Percentiles rank a stretch among this genome's conserved stretches.
These are phyloP conservation scores for Leucophenga montana DNA, from an alignment of 2,888 invertebrate species.

Conservation along the genomic window DNA sequence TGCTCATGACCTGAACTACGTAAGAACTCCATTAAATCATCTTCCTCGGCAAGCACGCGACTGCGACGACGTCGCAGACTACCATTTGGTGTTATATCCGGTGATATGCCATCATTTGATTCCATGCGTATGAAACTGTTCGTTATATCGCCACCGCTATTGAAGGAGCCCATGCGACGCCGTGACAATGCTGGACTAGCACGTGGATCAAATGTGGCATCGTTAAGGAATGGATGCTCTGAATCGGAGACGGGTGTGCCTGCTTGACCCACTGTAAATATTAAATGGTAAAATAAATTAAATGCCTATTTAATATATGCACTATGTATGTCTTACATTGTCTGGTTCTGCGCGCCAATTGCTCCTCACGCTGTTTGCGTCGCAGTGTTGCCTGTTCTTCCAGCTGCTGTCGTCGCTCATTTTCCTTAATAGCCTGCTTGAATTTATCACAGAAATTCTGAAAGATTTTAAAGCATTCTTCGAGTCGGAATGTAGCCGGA, in stretches of 20 bases:
- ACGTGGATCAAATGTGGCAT: conserved; percentile 84
- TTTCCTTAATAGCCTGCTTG: conserved; percentile 87
- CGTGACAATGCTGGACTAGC: conserved; percentile 81
- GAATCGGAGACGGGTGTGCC: conserved; percentile 83
- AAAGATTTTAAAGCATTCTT: conserved; percentile 94
- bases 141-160: conserved; percentile 71
- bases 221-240: conserved; percentile 83
- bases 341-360: conserved; percentile 77
- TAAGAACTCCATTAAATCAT: conserved; percentile 91
- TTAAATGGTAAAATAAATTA: conserved; percentile 8
- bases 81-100: conserved; percentile 91
- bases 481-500: conserved; percentile 88
- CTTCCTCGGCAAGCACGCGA: conserved; percentile 86
- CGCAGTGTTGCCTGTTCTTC: conserved; percentile 90
- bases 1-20: conserved; percentile 81
- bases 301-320: neutral
- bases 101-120: conserved; percentile 66
- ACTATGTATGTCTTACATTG: conserved; percentile 74
- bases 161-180: conserved; percentile 80
- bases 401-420: conserved; percentile 85
- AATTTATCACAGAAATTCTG: conserved; percentile 91
- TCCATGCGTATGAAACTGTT: conserved; percentile 63
- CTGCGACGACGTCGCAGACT: conserved; percentile 87
- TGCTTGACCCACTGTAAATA: conserved; percentile 77
- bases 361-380: conserved; percentile 83